Evolutionary conservation across 2,797 vertebrate genomes (phyloP), one percentile per base, ranked within the genome.

Genomic region (Gallinago nigripennis): DNA sequence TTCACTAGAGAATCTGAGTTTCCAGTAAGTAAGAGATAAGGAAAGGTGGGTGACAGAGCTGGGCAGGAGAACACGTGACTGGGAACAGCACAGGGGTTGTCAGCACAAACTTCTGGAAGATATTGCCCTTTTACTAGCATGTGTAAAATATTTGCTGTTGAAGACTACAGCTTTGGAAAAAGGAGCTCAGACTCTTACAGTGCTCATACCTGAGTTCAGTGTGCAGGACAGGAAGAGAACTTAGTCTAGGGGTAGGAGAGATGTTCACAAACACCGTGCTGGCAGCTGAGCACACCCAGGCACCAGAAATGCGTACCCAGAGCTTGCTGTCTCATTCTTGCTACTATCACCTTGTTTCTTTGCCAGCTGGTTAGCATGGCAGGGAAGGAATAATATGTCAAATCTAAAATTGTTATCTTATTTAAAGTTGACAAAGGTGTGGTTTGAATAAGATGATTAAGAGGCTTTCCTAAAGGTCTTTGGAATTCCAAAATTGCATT

Each of bases 241-340:
- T 75, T 68, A 14, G 39, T 80, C n/a, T 70, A n/a, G 25, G 43
- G 18, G 11, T 41, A 48, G 33, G 66, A 86, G 20, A 66, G 30
- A 18, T 5, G 25, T 35, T 89, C n/a, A 28, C 50, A 80, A 65
- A 37, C 8, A 19, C 0, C 0, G 4, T 28, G 21, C 3, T 3
- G 21, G 39, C 60, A 83, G 27, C 33, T 57, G 58, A 79, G 46
- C 41, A 5, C 3, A 6, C 48, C 31, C 11, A 16, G 35, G 77
- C 41, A 23, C 7, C 37, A 70, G 72, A 76, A 80, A 46, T 14
- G 12, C 1, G 4, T 64, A 27, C 24, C 33, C 41, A 53, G 54
- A 50, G 35, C 65, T 86, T 63, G 12, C 30, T 63, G 10, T 51
- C 46, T 81, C 8, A 0, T 46, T 79, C 68, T 66, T 63, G 17